Base-by-base conservation (phyloP, 2,888 invertebrate species). In the Lycaena phlaeas region DNA sequence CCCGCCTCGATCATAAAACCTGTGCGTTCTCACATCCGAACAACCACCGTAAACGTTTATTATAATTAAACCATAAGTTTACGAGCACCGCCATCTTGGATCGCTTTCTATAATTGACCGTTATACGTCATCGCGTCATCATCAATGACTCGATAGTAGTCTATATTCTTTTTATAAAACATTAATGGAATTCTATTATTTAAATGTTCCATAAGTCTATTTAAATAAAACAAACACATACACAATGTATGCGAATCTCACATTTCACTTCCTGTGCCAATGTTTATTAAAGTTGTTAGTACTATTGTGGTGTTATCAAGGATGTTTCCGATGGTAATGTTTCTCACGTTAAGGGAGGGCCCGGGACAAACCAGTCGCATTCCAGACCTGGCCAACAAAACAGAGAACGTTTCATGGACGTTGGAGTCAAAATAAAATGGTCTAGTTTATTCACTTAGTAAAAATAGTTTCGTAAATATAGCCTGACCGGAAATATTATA, bases 21-120 rank as follows among this genome's bases (percentile, higher is more conserved):
- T 59, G 61, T 62, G 59, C 72, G 60, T 67, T 73, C 73, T 66
- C 76, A 75, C 73, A 73, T 69, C 61, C 63, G 64, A 71, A 63
- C 61, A 36, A 25, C 26, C 36, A 36, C 36, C 22, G 14, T 25
- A 36, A 72, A 72, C 68, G 68, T 72, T 76, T 75, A 76, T 73
- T 74, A 75, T 78, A 78, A 81, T 79, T 77, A 70, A 77, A 74
- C 64, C 68, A 71, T 70, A 72, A 63, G 64, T 74, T 75, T 76
- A 76, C 64, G 72, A 73, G 52, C 49, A 53, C 64, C 73, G 69
- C 72, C 31, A 31, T 18, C 18, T 18, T 4, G 18, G 4, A 18
- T n/a, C 22, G 22, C 22, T 22, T 22, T 22, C 3, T 22, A 22
- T 4, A 22, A 22, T n/a, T n/a, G n/a, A n/a, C n/a, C n/a, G n/a